Base-by-base conservation (phyloP, 2,888 invertebrate genomes). In the Idaea biselata region DNA sequence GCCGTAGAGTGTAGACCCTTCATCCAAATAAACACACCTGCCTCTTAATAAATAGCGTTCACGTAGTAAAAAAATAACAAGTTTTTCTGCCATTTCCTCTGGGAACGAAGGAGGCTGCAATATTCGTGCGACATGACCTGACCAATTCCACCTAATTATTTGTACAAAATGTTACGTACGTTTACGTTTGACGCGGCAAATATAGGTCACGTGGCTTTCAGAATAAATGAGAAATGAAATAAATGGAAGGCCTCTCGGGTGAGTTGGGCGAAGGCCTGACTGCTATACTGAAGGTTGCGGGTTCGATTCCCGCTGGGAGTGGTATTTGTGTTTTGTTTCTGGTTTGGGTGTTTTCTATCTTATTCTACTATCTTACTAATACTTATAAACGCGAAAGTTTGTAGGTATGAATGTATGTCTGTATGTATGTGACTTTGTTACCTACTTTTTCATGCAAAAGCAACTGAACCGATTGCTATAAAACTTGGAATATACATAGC, bases 1-100 rank as follows among this genome's bases (percentile, higher is more conserved):
- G 25, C 25, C 5, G 25, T 25, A 25, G 25, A 25, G 11, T 11
- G 44, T 44, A 44, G 14, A 44, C 8, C 2, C 44, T 44, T 8
- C 66, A 68, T 69, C 68, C 69, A 71, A 66, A 68, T 71, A 67
- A 54, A 67, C 65, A 60, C 71, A 73, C 69, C 69, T 73, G 68
- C 44, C 63, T 59, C 70, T 66, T 67, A 70, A 67, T 69, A 73
- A 72, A 73, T 67, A 72, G 67, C 61, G 56, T 60, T 59, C 66
- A 59, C 65, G 67, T 67, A 67, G 61, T 66, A 65, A 68, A 68
- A 69, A 73, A 72, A 70, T 66, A 72, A 66, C 69, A 68, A 63
- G 65, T 60, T 66, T 67, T 68, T 66, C 64, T 33, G 58, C 58
- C 62, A 62, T 64, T 67, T 62, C 66, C 67, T 68, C 18, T 58